A percentile compares a stretch with the other conserved stretches of the same genome.
Evolutionary conservation across 2,888 invertebrate genomes (phyloP).

Genomic region (Cheilosia urbana): DNA sequence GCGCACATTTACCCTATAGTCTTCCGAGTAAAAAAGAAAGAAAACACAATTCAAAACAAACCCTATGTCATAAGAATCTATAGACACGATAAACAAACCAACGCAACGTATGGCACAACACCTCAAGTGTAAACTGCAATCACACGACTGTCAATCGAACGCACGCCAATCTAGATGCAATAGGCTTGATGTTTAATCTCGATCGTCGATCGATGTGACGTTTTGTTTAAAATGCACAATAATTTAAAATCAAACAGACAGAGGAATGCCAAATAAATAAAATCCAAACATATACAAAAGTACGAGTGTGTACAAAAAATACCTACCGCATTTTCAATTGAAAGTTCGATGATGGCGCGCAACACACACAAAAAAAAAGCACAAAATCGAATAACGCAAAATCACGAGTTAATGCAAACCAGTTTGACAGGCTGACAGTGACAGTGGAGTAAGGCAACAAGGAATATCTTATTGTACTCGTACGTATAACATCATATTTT

Average conservation of each 20-base stretch:
- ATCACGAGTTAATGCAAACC: constrained; percentile 36
- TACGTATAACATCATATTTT: constrained; percentile 11
- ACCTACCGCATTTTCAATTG: background rate
- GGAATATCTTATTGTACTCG: background rate
- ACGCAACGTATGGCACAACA: constrained; percentile 37
- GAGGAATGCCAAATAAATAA: constrained; percentile 23
- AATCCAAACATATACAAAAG: constrained; percentile 3
- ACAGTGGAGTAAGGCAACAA: constrained; percentile 13
- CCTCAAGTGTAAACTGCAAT: constrained; percentile 37
- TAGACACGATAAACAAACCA: constrained; percentile 29
- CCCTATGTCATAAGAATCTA: constrained; percentile 8
- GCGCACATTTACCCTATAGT: background rate
- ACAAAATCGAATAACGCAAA: background rate
- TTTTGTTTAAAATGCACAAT: constrained; percentile 36
- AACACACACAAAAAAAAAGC: background rate
- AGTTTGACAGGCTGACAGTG: constrained; percentile 38
- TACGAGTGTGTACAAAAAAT: background rate
- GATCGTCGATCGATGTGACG: constrained; percentile 7
- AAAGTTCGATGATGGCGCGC: constrained; percentile 1
- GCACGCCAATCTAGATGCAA: constrained; percentile 32
- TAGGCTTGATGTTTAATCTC: constrained; percentile 22
- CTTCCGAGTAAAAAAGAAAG: too few relatives aligned
- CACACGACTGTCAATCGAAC: constrained; percentile 43
- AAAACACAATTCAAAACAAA: background rate
- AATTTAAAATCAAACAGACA: background rate